A percentile compares a stretch with the other conserved stretches of the same genome.
Conservation (phyloP, 1,140 invertebrate species). For the Bursaphelenchus mucronatus region DNA sequence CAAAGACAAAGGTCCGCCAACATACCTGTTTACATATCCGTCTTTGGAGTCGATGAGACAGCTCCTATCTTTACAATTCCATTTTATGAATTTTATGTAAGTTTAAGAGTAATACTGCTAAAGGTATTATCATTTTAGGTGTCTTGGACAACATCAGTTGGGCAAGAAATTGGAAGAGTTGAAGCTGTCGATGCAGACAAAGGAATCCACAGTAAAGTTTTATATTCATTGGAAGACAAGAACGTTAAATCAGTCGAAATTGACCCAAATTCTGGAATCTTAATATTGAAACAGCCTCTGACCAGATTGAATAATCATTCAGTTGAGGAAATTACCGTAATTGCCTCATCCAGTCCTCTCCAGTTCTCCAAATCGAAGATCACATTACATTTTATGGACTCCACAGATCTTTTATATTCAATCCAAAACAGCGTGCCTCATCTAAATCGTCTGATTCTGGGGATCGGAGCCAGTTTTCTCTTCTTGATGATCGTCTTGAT, state of each 20-base stretch:
- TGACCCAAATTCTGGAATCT: constrained; percentile 38
- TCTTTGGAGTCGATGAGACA: constrained; percentile 54
- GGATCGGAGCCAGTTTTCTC: constrained; percentile 19
- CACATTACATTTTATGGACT: constrained; percentile 20
- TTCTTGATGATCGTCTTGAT: constrained; percentile 26
- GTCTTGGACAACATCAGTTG: constrained; percentile 34
- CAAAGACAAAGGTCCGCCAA: constrained; percentile 37
- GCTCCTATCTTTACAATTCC: constrained; percentile 49
- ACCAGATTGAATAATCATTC: constrained; percentile 23
- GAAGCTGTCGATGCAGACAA: constrained; percentile 44
- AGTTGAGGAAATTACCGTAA: constrained; percentile 45
- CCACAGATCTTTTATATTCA: constrained; percentile 6
- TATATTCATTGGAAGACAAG: constrained; percentile 34
- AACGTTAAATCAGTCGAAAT: constrained; percentile 27
- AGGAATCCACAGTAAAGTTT: constrained; percentile 42
- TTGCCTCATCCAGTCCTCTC: constrained; percentile 34
- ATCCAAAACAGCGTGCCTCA: neutral
- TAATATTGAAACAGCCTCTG: constrained; percentile 14
- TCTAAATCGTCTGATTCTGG: constrained; percentile 18
- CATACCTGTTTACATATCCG: constrained; percentile 40
- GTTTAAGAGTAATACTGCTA: neutral
- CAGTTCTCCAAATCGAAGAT: constrained; percentile 27
- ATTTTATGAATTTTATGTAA: constrained; percentile 52
- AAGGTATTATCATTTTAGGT: constrained; percentile 37
- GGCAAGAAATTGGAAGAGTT: constrained; percentile 42